These are phyloP conservation scores for Liodrosophila aerea DNA, from an alignment of 2,888 invertebrate species.

Conservation along the genomic window DNA sequence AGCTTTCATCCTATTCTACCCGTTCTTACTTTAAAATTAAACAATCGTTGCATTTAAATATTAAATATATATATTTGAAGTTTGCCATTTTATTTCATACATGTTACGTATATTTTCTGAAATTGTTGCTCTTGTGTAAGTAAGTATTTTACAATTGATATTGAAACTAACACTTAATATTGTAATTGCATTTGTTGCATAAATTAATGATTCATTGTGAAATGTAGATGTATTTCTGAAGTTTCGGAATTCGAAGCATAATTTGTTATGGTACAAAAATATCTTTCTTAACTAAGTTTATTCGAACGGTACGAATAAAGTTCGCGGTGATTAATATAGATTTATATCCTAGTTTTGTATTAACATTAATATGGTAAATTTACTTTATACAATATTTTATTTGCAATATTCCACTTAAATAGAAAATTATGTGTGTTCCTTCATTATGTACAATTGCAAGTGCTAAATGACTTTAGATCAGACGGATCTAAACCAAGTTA, in stretches of 20 bases:
- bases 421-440: background rate
- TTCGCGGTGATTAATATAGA: conserved; percentile 23
- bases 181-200: conserved; percentile 9
- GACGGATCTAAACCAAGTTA: background rate
- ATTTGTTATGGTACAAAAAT: conserved; percentile 63
- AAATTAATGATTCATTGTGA: conserved; percentile 12
- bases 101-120: conserved; percentile 41
- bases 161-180: conserved; percentile 30
- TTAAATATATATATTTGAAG: no score
- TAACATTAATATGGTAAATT: conserved; percentile 4
- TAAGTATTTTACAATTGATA: conserved; percentile 57
- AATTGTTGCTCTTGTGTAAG: conserved; percentile 35
- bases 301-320: conserved; percentile 31
- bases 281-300: conserved; percentile 19
- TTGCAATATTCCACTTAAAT: conserved; percentile 29
- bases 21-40: no score
- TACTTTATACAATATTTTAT: conserved; percentile 47
- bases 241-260: conserved; percentile 44
- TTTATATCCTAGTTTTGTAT: conserved; percentile 6
- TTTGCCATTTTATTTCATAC: conserved; percentile 9
- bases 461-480: no score
- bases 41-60: background rate
- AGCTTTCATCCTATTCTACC: no score
- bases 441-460: no score
- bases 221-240: conserved; percentile 13